Conservation (phyloP, 2,113 vertebrate species). For the Apodemus speciosus region DNA sequence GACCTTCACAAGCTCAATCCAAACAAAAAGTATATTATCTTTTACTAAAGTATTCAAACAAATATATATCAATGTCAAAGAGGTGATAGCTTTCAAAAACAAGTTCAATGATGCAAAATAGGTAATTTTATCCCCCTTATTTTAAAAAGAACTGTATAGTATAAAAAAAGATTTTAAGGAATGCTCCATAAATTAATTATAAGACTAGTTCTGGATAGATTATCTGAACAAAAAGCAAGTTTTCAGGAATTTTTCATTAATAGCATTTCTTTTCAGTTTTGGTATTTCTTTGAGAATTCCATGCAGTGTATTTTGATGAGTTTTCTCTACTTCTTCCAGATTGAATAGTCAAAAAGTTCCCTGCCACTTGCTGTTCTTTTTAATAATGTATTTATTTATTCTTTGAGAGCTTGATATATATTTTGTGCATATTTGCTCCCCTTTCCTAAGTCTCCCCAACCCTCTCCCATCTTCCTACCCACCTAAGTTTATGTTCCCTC, state of each 20-base stretch:
- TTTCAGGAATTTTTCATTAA: background rate
- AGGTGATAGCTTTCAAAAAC: background rate
- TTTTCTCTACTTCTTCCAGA: background rate
- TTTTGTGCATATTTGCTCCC: background rate
- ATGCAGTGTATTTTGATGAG: background rate
- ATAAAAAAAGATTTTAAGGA: background rate
- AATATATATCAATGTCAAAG: background rate
- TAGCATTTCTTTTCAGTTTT: background rate
- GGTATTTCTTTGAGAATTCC: background rate
- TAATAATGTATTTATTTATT: background rate
- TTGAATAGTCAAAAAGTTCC: background rate
- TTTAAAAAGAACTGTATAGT: background rate
- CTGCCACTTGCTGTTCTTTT: background rate
- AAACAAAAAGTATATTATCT: background rate
- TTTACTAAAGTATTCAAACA: slow-evolving; percentile 11
- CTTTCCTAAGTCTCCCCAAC: background rate
- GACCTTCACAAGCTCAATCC: no score
- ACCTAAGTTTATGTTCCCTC: background rate
- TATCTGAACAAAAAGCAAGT: slow-evolving; percentile 45
- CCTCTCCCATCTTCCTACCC: background rate
- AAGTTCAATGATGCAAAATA: slow-evolving; percentile 18
- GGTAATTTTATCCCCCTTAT: background rate
- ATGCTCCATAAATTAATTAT: slow-evolving; percentile 27
- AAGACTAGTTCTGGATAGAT: background rate
- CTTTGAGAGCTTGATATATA: background rate